These are phyloP conservation scores for Tachina lurida DNA, from an alignment of 2,888 invertebrate genomes.

Conservation along the genomic window DNA sequence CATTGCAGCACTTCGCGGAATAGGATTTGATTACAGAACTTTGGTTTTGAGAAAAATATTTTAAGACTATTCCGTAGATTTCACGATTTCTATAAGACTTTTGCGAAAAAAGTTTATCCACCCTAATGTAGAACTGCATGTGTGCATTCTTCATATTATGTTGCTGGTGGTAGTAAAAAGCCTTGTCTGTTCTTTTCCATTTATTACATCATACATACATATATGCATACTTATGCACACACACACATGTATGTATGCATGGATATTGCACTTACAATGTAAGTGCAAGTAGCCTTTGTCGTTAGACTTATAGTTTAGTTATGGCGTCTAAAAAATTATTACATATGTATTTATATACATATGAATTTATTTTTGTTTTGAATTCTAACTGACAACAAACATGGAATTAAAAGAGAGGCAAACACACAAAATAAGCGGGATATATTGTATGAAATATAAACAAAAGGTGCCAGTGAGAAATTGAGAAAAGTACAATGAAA, in stretches of 20 bases:
- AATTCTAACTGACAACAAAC: conserved; percentile 60
- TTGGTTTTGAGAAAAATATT: too few species aligned
- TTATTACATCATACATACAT: neutral
- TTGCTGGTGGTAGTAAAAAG: too few species aligned
- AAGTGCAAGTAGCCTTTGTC: neutral
- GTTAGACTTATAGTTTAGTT: conserved; percentile 12
- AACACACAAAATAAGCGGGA: conserved; percentile 49
- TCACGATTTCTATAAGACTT: neutral
- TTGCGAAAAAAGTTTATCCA: too few species aligned
- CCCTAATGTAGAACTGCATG: too few species aligned
- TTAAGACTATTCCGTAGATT: neutral
- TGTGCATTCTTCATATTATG: too few species aligned
- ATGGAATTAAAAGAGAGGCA: neutral
- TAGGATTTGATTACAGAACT: too few species aligned
- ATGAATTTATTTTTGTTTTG: conserved; percentile 41
- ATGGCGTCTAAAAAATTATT: conserved; percentile 29
- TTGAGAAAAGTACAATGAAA: neutral
- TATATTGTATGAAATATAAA: conserved; percentile 38
- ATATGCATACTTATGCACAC: neutral
- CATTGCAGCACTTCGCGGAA: too few species aligned
- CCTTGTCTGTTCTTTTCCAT: too few species aligned
- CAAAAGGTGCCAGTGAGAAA: conserved; percentile 24
- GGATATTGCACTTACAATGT: conserved; percentile 3
- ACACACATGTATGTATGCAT: neutral
- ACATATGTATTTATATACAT: neutral